Percentiles rank a stretch among this genome's conserved stretches.
These are phyloP conservation scores for Eristalinus sepulchralis DNA, from an alignment of 2,888 invertebrate genomes.

Conservation along the genomic window DNA sequence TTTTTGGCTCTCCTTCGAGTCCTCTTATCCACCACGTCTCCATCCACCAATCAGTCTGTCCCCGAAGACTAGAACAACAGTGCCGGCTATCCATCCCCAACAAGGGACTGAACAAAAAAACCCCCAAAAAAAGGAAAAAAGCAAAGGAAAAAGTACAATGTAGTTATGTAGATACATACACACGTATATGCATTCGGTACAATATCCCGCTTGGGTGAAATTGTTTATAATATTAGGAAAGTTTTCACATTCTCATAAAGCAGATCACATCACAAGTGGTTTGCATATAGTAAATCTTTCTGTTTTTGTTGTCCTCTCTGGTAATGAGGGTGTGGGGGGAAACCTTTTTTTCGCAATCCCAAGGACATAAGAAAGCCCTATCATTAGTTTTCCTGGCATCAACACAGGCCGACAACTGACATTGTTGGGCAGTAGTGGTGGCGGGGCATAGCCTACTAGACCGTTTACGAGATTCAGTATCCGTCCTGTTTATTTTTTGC, in stretches of 20 bases:
- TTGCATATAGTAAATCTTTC: conserved; percentile 62
- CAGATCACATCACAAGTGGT: conserved; percentile 70
- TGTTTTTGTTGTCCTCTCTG: conserved; percentile 12
- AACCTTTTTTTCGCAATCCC: conserved; percentile 29
- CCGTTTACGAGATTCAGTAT: conserved; percentile 35
- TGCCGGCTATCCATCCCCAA: not conserved
- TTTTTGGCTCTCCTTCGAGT: conserved; percentile 31
- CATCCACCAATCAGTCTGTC: conserved; percentile 27
- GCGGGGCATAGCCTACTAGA: conserved; percentile 5
- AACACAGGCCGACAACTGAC: conserved; percentile 30
- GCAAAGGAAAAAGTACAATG: conserved; percentile 2
- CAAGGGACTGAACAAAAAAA: conserved; percentile 27
- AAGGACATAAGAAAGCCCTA: conserved; percentile 28
- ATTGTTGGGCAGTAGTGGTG: conserved; percentile 24
- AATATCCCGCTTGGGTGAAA: conserved; percentile 65
- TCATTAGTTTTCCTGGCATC: conserved; percentile 31
- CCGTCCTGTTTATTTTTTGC: conserved; percentile 21
- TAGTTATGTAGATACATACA: not conserved
- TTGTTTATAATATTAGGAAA: conserved; percentile 69
- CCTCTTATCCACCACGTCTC: conserved; percentile 31
- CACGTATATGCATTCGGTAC: conserved; percentile 13
- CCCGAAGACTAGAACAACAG: conserved; percentile 33
- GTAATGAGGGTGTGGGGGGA: conserved; percentile 21
- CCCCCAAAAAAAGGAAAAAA: conserved; percentile 18
- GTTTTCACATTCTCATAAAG: conserved; percentile 67